Evolutionary conservation across 1,140 invertebrate species (phyloP).

Genomic region (Drosophila arawakana): DNA sequence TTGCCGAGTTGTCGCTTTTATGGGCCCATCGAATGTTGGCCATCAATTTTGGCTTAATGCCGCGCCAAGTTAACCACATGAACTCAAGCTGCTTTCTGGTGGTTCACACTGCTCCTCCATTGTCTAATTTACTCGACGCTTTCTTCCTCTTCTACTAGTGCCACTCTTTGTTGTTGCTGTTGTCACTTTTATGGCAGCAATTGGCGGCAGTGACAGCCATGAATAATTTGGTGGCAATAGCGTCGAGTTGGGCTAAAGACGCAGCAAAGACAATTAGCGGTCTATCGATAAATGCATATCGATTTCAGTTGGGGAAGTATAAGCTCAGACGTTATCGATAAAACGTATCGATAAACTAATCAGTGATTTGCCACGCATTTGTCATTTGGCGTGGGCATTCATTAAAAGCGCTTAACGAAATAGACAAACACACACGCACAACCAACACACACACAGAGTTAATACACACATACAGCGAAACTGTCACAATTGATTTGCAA

Average conservation of each 20-base stretch:
- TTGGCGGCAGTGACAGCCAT: slow-evolving; percentile 33
- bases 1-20: slow-evolving; percentile 45
- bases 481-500: slow-evolving; percentile 51
- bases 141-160: background rate
- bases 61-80: slow-evolving; percentile 35
- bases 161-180: slow-evolving; percentile 6
- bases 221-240: slow-evolving; percentile 33
- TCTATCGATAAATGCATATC: slow-evolving; percentile 16
- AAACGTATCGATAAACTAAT: slow-evolving; percentile 18
- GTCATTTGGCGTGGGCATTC: slow-evolving; percentile 26
- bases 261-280: background rate
- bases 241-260: background rate
- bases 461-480: background rate
- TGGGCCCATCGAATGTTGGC: slow-evolving; percentile 50
- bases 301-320: background rate
- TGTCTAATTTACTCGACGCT: slow-evolving; percentile 1
- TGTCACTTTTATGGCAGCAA: slow-evolving; percentile 50
- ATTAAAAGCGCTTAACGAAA: slow-evolving; percentile 41
- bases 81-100: slow-evolving; percentile 7
- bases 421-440: slow-evolving; percentile 28
- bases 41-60: slow-evolving; percentile 72
- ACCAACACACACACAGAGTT: background rate
- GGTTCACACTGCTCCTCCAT: slow-evolving; percentile 8
- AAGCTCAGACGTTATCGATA: slow-evolving; percentile 1
- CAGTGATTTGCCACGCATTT: slow-evolving; percentile 11